Base-by-base conservation (phyloP, 1,140 invertebrate genomes). In the Piezodorus guildinii region DNA sequence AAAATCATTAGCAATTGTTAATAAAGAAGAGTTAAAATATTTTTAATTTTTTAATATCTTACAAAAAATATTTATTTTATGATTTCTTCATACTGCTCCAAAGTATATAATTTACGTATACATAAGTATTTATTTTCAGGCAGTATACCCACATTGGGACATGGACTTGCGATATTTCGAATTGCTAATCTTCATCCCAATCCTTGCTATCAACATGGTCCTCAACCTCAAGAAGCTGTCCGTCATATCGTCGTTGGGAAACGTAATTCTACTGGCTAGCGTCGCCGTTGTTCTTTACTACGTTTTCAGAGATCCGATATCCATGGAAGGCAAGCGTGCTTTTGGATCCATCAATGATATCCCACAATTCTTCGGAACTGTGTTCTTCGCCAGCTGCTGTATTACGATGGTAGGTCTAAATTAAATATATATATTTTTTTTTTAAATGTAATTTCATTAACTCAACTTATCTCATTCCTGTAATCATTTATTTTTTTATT, bases 361-460 rank as follows among this genome's bases (percentile, higher is more conserved):
- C 9, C 60, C 60, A 10, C 39, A n/a, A 14, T 62, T 46, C 21
- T 62, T 62, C 60, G 60, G 60, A 12, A 62, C 60, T 3, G 60
- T 62, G 0, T 62, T 62, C 60, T 62, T 62, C 60, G 60, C 60
- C 43, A 62, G 19, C 25, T 30, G 43, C 19, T 44, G 39, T 17
- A 44, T 62, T 19, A 46, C n/a, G 17, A 16, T 62, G 45, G 60
- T 62, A 25, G 49, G n/a, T 15, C 15, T 39, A 10, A 8, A 30
- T 30, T 30, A 8, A 30, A 8, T n/a, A n/a, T n/a, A n/a, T n/a
- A n/a, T n/a, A n/a, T n/a, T n/a, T n/a, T n/a, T n/a, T n/a, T n/a
- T n/a, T n/a, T n/a, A n/a, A n/a, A n/a, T n/a, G n/a, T n/a, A n/a
- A n/a, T n/a, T n/a, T n/a, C n/a, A n/a, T n/a, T n/a, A n/a, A n/a